Evolutionary conservation across 30 jellyfish, hydroid and myxozoan species (phyloP).

Genomic region (Aurelia sp.): DNA sequence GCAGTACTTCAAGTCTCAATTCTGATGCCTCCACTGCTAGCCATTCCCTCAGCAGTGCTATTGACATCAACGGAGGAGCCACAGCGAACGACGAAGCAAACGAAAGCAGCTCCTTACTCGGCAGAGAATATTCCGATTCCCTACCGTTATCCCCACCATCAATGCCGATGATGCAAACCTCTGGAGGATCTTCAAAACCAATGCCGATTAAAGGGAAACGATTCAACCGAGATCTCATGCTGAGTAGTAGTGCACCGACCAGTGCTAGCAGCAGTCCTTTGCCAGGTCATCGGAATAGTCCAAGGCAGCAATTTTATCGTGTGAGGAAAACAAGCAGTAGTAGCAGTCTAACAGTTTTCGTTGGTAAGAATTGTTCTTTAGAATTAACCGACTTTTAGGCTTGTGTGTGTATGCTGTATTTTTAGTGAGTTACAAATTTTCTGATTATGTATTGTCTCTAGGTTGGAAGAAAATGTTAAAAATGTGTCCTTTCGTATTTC

Average conservation of each 20-base stretch:
- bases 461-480: too few species aligned
- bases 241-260: constrained; percentile 92
- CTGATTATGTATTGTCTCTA: too few species aligned
- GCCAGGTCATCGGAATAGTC: constrained; percentile 84
- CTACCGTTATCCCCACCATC: constrained; percentile 74
- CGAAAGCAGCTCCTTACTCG: constrained; percentile 46
- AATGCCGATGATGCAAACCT: constrained; percentile 33
- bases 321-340: constrained; percentile 86
- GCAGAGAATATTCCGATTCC: constrained; percentile 17
- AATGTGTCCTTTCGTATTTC: too few species aligned
- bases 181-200: constrained; percentile 72
- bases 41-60: constrained; percentile 79
- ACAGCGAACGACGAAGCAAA: constrained; percentile 43
- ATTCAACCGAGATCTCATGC: constrained; percentile 57
- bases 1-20: constrained; percentile 84
- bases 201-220: constrained; percentile 75
- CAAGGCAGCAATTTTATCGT: constrained; percentile 87
- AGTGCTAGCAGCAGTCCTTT: constrained; percentile 95
- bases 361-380: constrained; percentile 52
- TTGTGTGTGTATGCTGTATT: too few species aligned
- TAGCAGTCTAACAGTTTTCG: constrained; percentile 74
- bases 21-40: constrained; percentile 69
- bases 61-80: constrained; percentile 47
- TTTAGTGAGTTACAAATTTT: too few species aligned
- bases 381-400: too few species aligned